Evolutionary conservation across 2,888 invertebrate species (phyloP).

Genomic region (Zygothrica quintamaculata): DNA sequence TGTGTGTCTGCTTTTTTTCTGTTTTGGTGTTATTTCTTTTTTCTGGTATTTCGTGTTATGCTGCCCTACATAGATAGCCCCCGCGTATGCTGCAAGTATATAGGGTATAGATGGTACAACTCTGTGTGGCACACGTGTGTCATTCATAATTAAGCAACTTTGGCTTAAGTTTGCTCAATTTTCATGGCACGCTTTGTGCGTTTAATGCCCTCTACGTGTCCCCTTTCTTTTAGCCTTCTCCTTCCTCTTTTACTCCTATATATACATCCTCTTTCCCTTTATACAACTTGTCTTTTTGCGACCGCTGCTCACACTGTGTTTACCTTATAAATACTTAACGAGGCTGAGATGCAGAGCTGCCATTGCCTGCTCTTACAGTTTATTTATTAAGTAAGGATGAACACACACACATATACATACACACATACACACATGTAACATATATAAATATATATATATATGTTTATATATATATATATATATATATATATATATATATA

Average conservation of each 20-base stretch:
- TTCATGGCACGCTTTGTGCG: slow-evolving; percentile 68
- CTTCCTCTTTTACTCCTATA: background rate
- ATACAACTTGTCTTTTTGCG: slow-evolving; percentile 25
- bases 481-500: background rate
- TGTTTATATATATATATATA: background rate
- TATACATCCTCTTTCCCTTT: background rate
- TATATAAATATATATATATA: background rate
- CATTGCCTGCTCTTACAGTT: slow-evolving; percentile 55
- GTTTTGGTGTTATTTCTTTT: slow-evolving; percentile 29
- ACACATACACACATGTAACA: background rate
- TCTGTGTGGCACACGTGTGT: slow-evolving; percentile 64
- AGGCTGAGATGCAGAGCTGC: slow-evolving; percentile 54
- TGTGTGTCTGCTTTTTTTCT: slow-evolving; percentile 42
- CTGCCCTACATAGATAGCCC: slow-evolving; percentile 72
- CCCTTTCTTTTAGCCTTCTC: slow-evolving; percentile 7
- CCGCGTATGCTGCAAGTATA: slow-evolving; percentile 14
- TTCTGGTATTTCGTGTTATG: slow-evolving; percentile 31
- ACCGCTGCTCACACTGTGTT: slow-evolving; percentile 47
- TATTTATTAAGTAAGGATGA: slow-evolving; percentile 76
- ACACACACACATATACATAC: slow-evolving; percentile 46
- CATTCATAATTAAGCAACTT: slow-evolving; percentile 80
- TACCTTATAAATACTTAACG: slow-evolving; percentile 78
- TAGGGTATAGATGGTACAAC: slow-evolving; percentile 9
- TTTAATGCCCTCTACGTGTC: slow-evolving; percentile 70
- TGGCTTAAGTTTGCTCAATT: slow-evolving; percentile 65